Conservation (phyloP, 2,797 vertebrate genomes). For the Pogonophryne albipinna region DNA sequence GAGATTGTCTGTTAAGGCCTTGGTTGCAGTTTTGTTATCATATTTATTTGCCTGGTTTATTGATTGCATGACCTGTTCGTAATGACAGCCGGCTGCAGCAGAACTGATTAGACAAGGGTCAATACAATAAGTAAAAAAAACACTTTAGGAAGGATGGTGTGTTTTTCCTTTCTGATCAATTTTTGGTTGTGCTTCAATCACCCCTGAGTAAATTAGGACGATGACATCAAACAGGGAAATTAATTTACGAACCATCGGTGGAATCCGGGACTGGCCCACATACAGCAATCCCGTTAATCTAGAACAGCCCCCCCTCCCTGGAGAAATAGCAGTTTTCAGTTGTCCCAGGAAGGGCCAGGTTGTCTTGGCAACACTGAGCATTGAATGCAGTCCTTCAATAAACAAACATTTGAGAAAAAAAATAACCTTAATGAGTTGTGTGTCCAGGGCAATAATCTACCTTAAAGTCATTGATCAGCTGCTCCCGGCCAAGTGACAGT, state of each 20-base stretch:
- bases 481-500: slow-evolving; percentile 31
- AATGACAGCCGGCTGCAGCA: slow-evolving; percentile 38
- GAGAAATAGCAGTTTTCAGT: slow-evolving; percentile 48
- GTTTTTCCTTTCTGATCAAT: slow-evolving; percentile 27
- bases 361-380: slow-evolving; percentile 33
- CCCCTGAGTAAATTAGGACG: slow-evolving; percentile 33
- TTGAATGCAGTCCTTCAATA: slow-evolving; percentile 37
- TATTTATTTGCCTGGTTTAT: slow-evolving; percentile 36
- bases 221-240: slow-evolving; percentile 52
- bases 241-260: slow-evolving; percentile 64
- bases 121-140: slow-evolving; percentile 20
- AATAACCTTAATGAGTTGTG: slow-evolving; percentile 5
- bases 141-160: background rate
- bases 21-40: slow-evolving; percentile 20
- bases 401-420: slow-evolving; percentile 12
- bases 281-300: slow-evolving; percentile 56
- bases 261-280: slow-evolving; percentile 56
- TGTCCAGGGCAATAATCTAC: slow-evolving; percentile 4
- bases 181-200: slow-evolving; percentile 18
- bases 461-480: slow-evolving; percentile 51
- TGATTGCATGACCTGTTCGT: slow-evolving; percentile 45
- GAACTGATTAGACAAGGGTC: slow-evolving; percentile 44
- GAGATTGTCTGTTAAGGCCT: slow-evolving; percentile 1
- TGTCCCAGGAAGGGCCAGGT: slow-evolving; percentile 35
- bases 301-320: slow-evolving; percentile 45